phyloP scores from a whole-genome alignment of 2,888 invertebrate genomes.

The Eumerus sabulonum region DNA sequence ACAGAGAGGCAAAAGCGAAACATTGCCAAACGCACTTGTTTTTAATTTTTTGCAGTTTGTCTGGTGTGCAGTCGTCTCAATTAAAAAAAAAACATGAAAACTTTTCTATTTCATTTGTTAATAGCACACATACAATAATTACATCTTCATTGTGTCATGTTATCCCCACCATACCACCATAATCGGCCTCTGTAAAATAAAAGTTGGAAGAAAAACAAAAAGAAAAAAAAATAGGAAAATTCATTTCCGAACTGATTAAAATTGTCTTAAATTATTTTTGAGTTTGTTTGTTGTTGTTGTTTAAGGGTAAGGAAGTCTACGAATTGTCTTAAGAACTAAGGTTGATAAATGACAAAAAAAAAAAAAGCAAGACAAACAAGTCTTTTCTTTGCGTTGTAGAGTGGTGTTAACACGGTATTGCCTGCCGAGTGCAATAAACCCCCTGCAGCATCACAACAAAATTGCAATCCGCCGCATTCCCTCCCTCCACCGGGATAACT shows the following conservation, averaged over 20 bases:
- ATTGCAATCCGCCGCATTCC: too few relatives aligned
- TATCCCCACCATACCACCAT: slow-evolving; percentile 82
- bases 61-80: slow-evolving; percentile 7
- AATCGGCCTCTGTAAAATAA: slow-evolving; percentile 89
- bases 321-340: slow-evolving; percentile 12
- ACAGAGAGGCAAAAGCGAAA: slow-evolving; percentile 39
- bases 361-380: too few relatives aligned
- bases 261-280: slow-evolving; percentile 45
- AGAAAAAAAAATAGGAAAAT: slow-evolving; percentile 73
- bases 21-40: slow-evolving; percentile 49
- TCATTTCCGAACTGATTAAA: slow-evolving; percentile 79
- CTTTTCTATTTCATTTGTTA: slow-evolving; percentile 16
- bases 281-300: slow-evolving; percentile 3
- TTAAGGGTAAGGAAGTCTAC: too few relatives aligned
- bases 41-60: too few relatives aligned
- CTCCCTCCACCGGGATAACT: too few relatives aligned
- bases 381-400: slow-evolving; percentile 48
- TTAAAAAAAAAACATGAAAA: background rate
- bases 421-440: too few relatives aligned
- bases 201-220: slow-evolving; percentile 79
- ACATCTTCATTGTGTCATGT: slow-evolving; percentile 71
- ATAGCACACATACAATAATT: slow-evolving; percentile 70
- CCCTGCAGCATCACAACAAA: too few relatives aligned
- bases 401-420: too few relatives aligned
- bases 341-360: background rate